These are phyloP conservation scores for Arenaria interpres DNA, from an alignment of 2,113 vertebrate genomes.

Conservation along the genomic window DNA sequence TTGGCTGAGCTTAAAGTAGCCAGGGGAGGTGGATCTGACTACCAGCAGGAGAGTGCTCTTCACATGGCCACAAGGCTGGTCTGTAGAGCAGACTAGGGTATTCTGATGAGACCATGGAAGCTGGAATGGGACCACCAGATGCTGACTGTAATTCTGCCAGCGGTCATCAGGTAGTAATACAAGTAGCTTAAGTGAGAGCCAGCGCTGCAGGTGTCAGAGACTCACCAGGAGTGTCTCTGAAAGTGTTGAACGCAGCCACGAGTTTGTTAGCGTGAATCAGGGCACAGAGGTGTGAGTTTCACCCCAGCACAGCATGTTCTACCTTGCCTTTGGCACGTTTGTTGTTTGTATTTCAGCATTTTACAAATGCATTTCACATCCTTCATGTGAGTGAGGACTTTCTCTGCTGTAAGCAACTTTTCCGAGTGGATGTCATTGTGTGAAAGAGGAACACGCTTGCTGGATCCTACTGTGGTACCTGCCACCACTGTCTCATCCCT, in stretches of 20 bases:
- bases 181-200: fast-evolving
- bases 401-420: fast-evolving
- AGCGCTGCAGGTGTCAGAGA: neutral
- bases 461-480: neutral
- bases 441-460: fast-evolving
- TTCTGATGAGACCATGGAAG: fast-evolving
- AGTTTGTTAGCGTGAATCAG: neutral
- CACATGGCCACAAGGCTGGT: neutral
- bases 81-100: neutral
- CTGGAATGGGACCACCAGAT: neutral
- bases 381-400: neutral
- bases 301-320: neutral
- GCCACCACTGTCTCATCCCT: neutral
- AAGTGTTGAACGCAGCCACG: fast-evolving
- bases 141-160: neutral
- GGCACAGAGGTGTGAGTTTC: neutral
- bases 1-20: neutral
- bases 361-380: neutral
- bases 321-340: neutral
- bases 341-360: neutral
- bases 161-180: neutral
- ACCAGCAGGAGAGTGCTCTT: neutral
- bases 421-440: fast-evolving
- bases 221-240: neutral
- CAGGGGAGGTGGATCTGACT: neutral